A percentile compares a stretch with the other conserved stretches of the same genome.
These are phyloP conservation scores for Brachypteracias leptosomus DNA, from an alignment of 2,113 vertebrate species.

Conservation along the genomic window DNA sequence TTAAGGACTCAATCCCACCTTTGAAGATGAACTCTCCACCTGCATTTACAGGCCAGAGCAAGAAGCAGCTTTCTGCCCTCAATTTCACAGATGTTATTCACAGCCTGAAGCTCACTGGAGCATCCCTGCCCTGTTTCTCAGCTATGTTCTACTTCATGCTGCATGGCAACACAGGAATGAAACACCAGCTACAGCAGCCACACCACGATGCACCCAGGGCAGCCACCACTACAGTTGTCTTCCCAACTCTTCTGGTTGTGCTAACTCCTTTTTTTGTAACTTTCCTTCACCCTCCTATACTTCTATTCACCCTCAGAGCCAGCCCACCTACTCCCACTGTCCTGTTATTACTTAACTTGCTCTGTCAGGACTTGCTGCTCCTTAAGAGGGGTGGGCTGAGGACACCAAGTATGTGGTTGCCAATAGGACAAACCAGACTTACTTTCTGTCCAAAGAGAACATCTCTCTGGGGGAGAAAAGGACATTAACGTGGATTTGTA, in stretches of 20 bases:
- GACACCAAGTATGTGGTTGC: not conserved
- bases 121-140: not conserved
- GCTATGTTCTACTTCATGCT: not conserved
- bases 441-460: not conserved
- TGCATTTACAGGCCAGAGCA: not conserved
- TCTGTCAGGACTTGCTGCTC: not conserved
- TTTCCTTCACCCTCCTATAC: not conserved
- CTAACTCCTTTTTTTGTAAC: not conserved
- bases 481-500: not conserved
- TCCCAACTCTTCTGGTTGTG: not conserved
- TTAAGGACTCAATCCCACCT: not conserved
- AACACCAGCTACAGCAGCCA: not conserved
- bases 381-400: not conserved
- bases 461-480: not conserved
- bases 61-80: not conserved
- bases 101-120: not conserved
- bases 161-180: not conserved
- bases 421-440: not conserved
- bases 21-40: not conserved
- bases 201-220: rapidly evolving
- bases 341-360: not conserved
- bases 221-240: not conserved
- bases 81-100: not conserved
- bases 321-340: not conserved
- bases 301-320: not conserved